Percentiles rank a stretch among this genome's conserved stretches.
Evolutionary conservation across 2,797 vertebrate genomes (phyloP).

Genomic region (Aselliscus stoliczkanus): DNA sequence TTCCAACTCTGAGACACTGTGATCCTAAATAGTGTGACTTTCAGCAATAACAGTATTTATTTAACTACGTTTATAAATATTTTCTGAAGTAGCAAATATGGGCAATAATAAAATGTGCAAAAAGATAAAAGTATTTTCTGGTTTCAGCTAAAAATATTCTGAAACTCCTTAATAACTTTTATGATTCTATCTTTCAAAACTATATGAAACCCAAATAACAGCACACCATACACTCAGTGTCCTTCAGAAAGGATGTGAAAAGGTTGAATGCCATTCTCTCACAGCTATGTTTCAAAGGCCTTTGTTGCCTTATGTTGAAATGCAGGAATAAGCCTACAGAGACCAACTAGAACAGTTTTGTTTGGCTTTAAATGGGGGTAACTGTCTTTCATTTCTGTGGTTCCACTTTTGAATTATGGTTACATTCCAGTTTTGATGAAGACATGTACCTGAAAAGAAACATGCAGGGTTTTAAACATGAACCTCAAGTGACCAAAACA

Average conservation of each 20-base stretch:
- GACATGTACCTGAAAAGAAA: background rate
- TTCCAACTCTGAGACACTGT: background rate
- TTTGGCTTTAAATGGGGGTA: background rate
- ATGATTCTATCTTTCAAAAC: background rate
- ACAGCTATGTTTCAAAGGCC: background rate
- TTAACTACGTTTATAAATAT: background rate
- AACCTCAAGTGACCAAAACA: background rate
- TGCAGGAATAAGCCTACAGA: background rate
- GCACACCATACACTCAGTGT: background rate
- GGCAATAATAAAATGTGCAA: background rate
- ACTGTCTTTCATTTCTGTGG: background rate
- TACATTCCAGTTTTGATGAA: conserved; percentile 42
- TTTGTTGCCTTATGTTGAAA: background rate
- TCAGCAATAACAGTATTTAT: background rate
- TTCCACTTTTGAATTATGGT: background rate
- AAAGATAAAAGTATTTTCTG: background rate
- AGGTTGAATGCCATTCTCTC: background rate
- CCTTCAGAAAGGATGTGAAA: background rate
- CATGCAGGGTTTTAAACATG: background rate
- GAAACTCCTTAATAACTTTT: background rate
- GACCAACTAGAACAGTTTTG: background rate
- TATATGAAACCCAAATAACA: background rate
- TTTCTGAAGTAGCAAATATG: background rate
- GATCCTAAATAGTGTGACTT: background rate
- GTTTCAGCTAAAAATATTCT: background rate